Percentiles rank a stretch among this genome's conserved stretches.
Evolutionary conservation across 2,797 vertebrate species (phyloP).

Genomic region (Gymnothorax reevesii): DNA sequence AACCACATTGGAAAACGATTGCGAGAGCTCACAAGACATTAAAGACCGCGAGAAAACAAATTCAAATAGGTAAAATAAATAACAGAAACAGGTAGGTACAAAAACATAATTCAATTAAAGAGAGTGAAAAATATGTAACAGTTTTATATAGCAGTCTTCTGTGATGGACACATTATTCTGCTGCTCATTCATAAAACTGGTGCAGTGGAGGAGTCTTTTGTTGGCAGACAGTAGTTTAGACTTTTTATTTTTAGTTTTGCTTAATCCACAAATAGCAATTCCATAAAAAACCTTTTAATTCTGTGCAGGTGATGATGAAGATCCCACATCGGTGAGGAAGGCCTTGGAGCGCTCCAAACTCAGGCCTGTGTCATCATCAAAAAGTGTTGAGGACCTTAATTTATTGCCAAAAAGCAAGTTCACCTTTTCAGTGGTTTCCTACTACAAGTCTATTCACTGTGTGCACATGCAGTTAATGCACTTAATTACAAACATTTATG

Average conservation of each 20-base stretch:
- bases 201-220: not conserved
- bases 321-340: slow-evolving; percentile 76
- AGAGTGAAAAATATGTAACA: not conserved
- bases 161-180: not conserved
- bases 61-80: not conserved
- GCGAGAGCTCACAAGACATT: too few species aligned
- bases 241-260: slow-evolving; percentile 22
- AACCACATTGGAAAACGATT: too few species aligned
- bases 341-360: slow-evolving; percentile 80
- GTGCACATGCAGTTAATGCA: not conserved
- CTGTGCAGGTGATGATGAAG: slow-evolving; percentile 78
- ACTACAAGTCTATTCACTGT: not conserved
- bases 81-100: too few species aligned
- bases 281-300: slow-evolving; percentile 69
- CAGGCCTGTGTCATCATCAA: slow-evolving; percentile 80
- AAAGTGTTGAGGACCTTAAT: slow-evolving; percentile 91
- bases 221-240: slow-evolving; percentile 37
- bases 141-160: not conserved
- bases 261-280: slow-evolving; percentile 20
- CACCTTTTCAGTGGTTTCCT: slow-evolving; percentile 40
- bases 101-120: too few species aligned
- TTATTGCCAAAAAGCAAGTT: slow-evolving; percentile 83
- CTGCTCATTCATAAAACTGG: not conserved
- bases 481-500: not conserved
- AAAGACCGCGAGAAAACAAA: too few species aligned